Evolutionary conservation across 2,797 vertebrate genomes (phyloP), one percentile per base, ranked within the genome.

Genomic region (Gymnothorax javanicus): DNA sequence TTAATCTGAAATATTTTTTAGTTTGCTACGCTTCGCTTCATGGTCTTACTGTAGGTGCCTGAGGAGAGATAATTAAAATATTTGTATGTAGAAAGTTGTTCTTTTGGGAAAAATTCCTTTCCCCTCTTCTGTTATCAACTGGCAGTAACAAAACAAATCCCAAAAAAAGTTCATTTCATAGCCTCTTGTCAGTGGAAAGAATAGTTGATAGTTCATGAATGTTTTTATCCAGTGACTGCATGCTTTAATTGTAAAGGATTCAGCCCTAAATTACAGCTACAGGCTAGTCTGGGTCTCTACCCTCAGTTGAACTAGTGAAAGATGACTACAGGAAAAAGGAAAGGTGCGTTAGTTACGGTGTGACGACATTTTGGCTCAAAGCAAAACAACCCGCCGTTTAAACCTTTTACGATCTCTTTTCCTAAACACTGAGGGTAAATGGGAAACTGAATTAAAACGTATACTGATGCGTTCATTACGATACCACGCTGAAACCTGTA

Each of bases 71-170:
- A 20, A 25, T 67, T 67, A n/a, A 67, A 67, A 67, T 20, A 67
- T 67, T 67, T 67, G 64, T n/a, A 67, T n/a, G 64, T n/a, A 67
- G 25, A n/a, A 67, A n/a, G 64, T 67, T 67, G 23, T 67, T 67
- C 64, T 67, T n/a, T 7, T 6, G 64, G 2, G 23, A 82, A 54
- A 57, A 4, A 64, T n/a, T 20, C 64, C 64, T 25, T n/a, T 67
- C 25, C 81, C 6, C 20, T 20, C 75, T 33, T 84, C 20, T 43
- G 8, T 73, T 73, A 33, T 43, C 71, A 73, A 13, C 25, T 12
- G 82, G 85, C 25, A 60, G 20, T 27, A 62, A 64, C 71, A 73
- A 73, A 73, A 73, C 71, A 73, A 89, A 89, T 85, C 86, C 77
- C 33, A 43, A 54, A 27, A 59, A 71, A 54, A 85, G 85, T 87